phyloP scores from a whole-genome alignment of 2,113 vertebrate species.

The Notothenia coriiceps region DNA sequence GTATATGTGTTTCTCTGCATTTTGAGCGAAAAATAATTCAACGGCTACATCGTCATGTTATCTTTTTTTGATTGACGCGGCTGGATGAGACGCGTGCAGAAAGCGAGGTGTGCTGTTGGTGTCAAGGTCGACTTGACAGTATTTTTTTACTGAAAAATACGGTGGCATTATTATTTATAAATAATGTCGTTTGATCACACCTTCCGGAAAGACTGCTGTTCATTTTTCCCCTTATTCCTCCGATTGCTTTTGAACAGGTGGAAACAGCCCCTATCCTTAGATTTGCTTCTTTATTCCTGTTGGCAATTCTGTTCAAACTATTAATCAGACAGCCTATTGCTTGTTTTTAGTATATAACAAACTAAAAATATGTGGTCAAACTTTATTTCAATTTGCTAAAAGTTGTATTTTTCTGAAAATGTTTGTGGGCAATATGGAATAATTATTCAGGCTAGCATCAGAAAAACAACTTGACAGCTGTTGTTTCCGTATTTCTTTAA shows the following conservation, averaged over 20 bases:
- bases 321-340: not conserved
- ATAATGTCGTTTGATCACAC: slow-evolving; percentile 54
- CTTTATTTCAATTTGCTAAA: slow-evolving; percentile 16
- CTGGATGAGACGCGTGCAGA: slow-evolving; percentile 32
- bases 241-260: slow-evolving; percentile 59
- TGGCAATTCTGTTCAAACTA: not conserved
- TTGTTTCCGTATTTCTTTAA: not conserved
- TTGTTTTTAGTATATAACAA: not conserved
- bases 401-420: slow-evolving; percentile 28
- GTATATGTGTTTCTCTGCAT: slow-evolving; percentile 18
- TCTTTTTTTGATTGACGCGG: slow-evolving; percentile 63
- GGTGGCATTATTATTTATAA: slow-evolving; percentile 68
- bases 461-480: not conserved
- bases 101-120: slow-evolving; percentile 43
- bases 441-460: not conserved
- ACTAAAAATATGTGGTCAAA: not conserved
- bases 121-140: slow-evolving; percentile 82
- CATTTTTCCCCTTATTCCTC: not conserved
- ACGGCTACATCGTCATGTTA: slow-evolving; percentile 1
- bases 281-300: not conserved
- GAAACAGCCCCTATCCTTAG: slow-evolving; percentile 20
- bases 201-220: slow-evolving; percentile 12
- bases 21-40: slow-evolving; percentile 10
- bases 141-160: slow-evolving; percentile 68
- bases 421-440: not conserved